A percentile compares a stretch with the other conserved stretches of the same genome.
Conservation (phyloP, 2,797 vertebrate genomes). For the Cryptoprocta ferox region DNA sequence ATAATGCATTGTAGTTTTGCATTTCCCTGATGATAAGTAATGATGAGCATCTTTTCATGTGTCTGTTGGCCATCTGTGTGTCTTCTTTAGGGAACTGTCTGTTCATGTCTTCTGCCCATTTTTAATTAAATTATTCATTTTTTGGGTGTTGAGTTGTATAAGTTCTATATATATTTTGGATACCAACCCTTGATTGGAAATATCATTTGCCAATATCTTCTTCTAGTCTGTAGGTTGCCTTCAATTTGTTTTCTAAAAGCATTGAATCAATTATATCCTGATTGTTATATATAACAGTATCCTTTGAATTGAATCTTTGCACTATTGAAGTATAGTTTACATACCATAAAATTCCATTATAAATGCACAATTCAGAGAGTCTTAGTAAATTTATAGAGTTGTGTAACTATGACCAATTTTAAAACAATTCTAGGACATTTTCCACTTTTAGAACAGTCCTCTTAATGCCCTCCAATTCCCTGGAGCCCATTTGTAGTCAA, state of each 20-base stretch:
- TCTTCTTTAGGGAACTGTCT: background rate
- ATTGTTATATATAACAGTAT: background rate
- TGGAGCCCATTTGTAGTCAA: background rate
- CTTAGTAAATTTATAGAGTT: constrained; percentile 8
- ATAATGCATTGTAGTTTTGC: background rate
- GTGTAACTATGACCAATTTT: background rate
- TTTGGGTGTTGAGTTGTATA: background rate
- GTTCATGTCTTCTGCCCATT: background rate
- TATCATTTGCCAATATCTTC: background rate
- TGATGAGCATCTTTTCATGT: background rate
- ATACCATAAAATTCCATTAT: background rate
- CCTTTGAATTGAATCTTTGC: background rate
- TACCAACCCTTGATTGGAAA: background rate
- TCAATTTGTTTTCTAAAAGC: constrained; percentile 35
- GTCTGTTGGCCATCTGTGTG: background rate
- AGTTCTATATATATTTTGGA: background rate
- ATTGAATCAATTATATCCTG: background rate
- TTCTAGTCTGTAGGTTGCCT: background rate
- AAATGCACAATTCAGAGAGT: background rate
- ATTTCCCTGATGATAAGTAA: background rate
- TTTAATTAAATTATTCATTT: background rate
- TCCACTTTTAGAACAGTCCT: constrained; percentile 11
- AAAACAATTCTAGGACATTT: background rate
- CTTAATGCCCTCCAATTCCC: background rate
- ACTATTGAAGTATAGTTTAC: background rate